phyloP scores from a whole-genome alignment of 2,113 vertebrate genomes.

The Lophochroa leadbeateri region DNA sequence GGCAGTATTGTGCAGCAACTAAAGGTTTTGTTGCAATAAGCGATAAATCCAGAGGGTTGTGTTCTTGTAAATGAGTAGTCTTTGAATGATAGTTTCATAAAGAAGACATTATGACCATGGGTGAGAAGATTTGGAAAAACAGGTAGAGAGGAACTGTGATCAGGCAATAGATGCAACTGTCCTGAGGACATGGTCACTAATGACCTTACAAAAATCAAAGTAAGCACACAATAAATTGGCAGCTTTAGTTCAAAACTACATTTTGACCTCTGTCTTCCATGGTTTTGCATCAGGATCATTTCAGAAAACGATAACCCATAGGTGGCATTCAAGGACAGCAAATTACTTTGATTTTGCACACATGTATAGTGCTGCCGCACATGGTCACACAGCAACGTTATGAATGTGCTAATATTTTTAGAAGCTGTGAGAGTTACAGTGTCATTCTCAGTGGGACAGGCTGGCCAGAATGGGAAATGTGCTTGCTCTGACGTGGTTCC shows the following conservation, averaged over 20 bases:
- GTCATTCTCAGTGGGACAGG: background rate
- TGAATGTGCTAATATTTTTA: background rate
- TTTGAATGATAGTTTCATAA: background rate
- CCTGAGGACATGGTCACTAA: background rate
- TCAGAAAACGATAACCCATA: constrained; percentile 46
- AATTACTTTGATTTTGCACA: constrained; percentile 4
- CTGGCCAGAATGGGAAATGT: background rate
- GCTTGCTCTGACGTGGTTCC: accelerated
- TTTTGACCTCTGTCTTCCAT: background rate
- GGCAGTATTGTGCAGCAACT: background rate
- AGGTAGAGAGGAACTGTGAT: background rate
- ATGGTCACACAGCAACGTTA: background rate
- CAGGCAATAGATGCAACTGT: background rate
- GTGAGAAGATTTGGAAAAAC: background rate
- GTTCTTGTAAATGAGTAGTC: background rate
- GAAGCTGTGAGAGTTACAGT: background rate
- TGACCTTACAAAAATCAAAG: background rate
- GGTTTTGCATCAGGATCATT: background rate
- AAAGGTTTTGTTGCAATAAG: background rate
- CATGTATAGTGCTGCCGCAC: background rate
- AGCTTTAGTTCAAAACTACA: background rate
- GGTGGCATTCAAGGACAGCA: constrained; percentile 65
- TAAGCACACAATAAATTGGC: background rate
- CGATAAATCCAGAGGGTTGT: background rate
- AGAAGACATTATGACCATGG: background rate